phyloP scores from a whole-genome alignment of 2,888 invertebrate genomes.

The Hydriomena furcata region DNA sequence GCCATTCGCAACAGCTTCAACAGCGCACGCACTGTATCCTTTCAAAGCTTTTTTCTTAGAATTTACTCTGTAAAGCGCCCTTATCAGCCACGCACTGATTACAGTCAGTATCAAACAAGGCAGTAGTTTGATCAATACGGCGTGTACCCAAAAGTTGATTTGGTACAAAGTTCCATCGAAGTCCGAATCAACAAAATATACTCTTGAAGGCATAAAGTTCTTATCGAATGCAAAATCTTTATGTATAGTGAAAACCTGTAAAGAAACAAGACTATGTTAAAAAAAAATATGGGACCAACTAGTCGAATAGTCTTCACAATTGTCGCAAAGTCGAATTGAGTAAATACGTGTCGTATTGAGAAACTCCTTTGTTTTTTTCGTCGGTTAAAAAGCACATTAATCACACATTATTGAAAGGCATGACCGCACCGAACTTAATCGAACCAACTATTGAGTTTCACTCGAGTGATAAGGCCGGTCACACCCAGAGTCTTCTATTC shows the following conservation, averaged over 20 bases:
- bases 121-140: constrained; percentile 90
- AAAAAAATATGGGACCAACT: too few relatives aligned
- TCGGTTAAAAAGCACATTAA: not conserved
- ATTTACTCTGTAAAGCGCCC: constrained; percentile 87
- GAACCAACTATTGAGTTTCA: not conserved
- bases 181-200: constrained; percentile 80
- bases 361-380: too few relatives aligned
- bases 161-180: constrained; percentile 85
- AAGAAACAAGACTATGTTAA: too few relatives aligned
- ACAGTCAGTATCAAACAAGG: constrained; percentile 91
- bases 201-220: constrained; percentile 59
- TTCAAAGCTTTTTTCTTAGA: constrained; percentile 85
- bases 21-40: constrained; percentile 72
- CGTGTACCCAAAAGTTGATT: constrained; percentile 92
- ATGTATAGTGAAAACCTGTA: constrained; percentile 74
- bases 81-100: constrained; percentile 88
- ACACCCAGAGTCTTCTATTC: not conserved
- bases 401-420: constrained; percentile 20
- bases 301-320: too few relatives aligned
- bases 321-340: too few relatives aligned
- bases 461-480: not conserved
- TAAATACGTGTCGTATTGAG: too few relatives aligned
- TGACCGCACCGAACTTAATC: constrained; percentile 12
- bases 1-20: constrained; percentile 59
- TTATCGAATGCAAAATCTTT: constrained; percentile 63